Conservation (phyloP, 1,140 invertebrate species). For the Chrysopa pallens region DNA sequence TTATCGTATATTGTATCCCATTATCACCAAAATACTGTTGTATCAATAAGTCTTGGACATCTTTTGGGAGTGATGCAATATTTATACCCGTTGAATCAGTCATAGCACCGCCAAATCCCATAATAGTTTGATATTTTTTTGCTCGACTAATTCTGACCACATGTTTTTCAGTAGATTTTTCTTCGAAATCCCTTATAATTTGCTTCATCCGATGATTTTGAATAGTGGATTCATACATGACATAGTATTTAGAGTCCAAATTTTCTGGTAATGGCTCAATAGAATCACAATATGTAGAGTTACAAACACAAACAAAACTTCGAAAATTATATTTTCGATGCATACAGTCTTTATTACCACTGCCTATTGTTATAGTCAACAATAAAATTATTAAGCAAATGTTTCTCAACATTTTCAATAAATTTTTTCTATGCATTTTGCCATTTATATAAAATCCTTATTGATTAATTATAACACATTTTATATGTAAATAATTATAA, state of each 20-base stretch:
- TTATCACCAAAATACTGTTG: conserved; percentile 31
- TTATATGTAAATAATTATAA: no score
- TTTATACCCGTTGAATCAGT: conserved; percentile 66
- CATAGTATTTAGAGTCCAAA: neutral
- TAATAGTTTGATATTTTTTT: conserved; percentile 31
- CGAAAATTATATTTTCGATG: conserved; percentile 6
- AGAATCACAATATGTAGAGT: conserved; percentile 66
- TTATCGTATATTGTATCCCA: conserved; percentile 53
- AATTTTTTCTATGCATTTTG: no score
- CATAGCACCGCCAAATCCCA: conserved; percentile 71
- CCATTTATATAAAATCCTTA: no score
- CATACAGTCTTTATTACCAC: no score
- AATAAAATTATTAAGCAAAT: no score
- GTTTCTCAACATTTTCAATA: no score
- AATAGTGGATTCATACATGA: neutral
- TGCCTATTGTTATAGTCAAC: no score
- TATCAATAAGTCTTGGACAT: conserved; percentile 37
- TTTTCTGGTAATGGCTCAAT: conserved; percentile 19
- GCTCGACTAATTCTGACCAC: neutral
- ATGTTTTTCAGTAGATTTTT: neutral
- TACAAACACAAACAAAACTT: conserved; percentile 69
- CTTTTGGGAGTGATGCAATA: conserved; percentile 34
- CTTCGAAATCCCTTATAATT: neutral
- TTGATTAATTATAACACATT: no score
- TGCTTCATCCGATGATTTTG: neutral